A percentile compares a stretch with the other conserved stretches of the same genome.
Evolutionary conservation across 2,888 invertebrate species (phyloP).

Genomic region (Amaurobius ferox): DNA sequence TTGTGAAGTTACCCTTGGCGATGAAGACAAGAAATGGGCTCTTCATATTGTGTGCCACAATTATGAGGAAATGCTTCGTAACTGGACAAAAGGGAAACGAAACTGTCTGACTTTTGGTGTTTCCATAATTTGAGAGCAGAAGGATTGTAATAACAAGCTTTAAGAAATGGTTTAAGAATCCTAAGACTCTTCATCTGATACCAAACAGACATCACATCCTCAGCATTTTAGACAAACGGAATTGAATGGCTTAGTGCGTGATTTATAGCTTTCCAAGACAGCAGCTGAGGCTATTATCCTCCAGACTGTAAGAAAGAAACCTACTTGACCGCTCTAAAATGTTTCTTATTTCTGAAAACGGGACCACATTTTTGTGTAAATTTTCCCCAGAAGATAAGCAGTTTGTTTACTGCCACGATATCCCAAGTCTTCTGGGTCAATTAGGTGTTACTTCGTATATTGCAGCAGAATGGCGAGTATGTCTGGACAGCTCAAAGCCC

Average conservation of each 20-base stretch:
- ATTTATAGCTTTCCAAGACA: not conserved
- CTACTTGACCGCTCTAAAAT: not conserved
- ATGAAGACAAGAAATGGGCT: not conserved
- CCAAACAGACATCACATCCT: not conserved
- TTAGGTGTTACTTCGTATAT: no score
- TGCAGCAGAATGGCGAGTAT: no score
- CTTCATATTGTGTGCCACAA: not conserved
- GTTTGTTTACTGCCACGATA: not conserved
- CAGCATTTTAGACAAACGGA: not conserved
- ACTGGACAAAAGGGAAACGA: slow-evolving; percentile 24
- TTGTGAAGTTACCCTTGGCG: not conserved
- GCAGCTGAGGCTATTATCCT: not conserved
- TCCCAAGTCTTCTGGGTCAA: no score
- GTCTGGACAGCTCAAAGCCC: no score
- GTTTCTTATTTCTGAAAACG: not conserved
- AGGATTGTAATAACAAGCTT: not conserved
- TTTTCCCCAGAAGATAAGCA: not conserved
- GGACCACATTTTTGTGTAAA: not conserved
- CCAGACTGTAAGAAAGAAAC: not conserved
- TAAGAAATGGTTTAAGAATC: not conserved
- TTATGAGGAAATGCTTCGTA: slow-evolving; percentile 8
- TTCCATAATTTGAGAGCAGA: not conserved
- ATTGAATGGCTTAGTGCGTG: slow-evolving; percentile 2
- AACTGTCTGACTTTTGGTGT: slow-evolving; percentile 4
- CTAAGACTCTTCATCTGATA: not conserved